Base-by-base conservation (phyloP, 1,140 invertebrate genomes). In the Rhopalosiphum padi region DNA sequence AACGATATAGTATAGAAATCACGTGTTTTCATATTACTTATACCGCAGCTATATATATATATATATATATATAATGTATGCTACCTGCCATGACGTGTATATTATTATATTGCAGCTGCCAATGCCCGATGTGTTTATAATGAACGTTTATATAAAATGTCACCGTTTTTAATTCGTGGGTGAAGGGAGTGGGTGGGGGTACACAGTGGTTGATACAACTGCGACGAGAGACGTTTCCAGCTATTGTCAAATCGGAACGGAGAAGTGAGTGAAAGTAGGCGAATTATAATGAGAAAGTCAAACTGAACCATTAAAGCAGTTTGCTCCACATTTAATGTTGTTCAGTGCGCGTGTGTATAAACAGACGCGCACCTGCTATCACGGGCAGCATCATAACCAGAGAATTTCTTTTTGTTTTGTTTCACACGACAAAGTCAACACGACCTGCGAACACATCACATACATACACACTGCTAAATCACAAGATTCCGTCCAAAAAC, bases 201-300 rank as follows among this genome's bases (percentile, higher is more conserved):
- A 89, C 35, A 55, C 48, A 51, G 25, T 51, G 48, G 48, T 18
- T 51, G 48, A 51, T 51, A 51, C 85, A 21, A 18, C 43, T 43
- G 23, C 85, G 21, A 37, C 51, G 41, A 68, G 88, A 90, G 77
- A 82, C 94, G 41, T 83, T 94, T 94, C 53, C 94, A 85, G 30
- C 86, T 89, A 93, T 93, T 88, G 91, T 82, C 83, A 93, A 85
- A 86, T 86, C 82, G 77, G 68, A 85, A 91, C 88, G 94, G 53
- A 82, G 53, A 51, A 83, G n/a, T 55, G 82, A 93, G 91, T 90
- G 94, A 93, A 94, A 91, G 94, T 92, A 93, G 93, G 90, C 88
- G 93, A 91, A 91, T 90, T 88, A 89, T 60, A 55, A 82, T 25
- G 90, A 94, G 55, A 94, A 92, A 92, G 91, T 91, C 93, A 87